Evolutionary conservation across 1,140 invertebrate genomes (phyloP).

Genomic region (Oncopodura yosiiana): DNA sequence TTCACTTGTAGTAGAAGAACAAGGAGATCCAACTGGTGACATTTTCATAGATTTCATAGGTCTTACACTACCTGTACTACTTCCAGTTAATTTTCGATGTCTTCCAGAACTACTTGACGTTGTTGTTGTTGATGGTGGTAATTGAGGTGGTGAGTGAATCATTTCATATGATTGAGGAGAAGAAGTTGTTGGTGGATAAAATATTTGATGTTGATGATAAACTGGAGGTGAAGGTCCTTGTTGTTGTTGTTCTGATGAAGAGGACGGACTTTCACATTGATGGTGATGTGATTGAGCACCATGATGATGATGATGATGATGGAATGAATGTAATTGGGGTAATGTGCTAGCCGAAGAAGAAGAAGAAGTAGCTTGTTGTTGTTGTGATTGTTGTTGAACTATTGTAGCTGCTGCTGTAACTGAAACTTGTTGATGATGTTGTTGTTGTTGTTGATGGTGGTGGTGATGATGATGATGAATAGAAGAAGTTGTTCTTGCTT

Average conservation of each 20-base stretch:
- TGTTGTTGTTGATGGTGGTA: conserved; percentile 20
- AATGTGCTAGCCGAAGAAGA: conserved; percentile 48
- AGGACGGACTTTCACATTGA: conserved; percentile 47
- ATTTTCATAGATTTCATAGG: not conserved
- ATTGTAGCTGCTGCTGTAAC: conserved; percentile 52
- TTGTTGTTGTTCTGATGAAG: conserved; percentile 38
- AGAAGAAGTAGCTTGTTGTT: too few relatives aligned
- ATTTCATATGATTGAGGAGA: conserved; percentile 37
- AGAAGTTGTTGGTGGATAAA: conserved; percentile 32
- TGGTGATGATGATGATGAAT: conserved; percentile 1
- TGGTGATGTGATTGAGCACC: conserved; percentile 51
- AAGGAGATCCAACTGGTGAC: not conserved
- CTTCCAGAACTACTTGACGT: too few relatives aligned
- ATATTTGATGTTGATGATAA: conserved; percentile 30
- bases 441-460: conserved; percentile 47
- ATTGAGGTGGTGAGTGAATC: conserved; percentile 27
- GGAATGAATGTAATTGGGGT: conserved; percentile 14
- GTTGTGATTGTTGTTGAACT: conserved; percentile 45
- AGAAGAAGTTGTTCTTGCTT: not conserved
- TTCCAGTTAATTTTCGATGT: too few relatives aligned
- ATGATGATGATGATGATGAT: conserved; percentile 34
- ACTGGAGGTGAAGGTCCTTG: too few relatives aligned
- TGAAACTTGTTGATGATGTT: conserved; percentile 46
- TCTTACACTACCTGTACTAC: not conserved
- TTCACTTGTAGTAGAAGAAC: not conserved